phyloP scores from a whole-genome alignment of 2,113 vertebrate species.

The Tamias sibiricus region DNA sequence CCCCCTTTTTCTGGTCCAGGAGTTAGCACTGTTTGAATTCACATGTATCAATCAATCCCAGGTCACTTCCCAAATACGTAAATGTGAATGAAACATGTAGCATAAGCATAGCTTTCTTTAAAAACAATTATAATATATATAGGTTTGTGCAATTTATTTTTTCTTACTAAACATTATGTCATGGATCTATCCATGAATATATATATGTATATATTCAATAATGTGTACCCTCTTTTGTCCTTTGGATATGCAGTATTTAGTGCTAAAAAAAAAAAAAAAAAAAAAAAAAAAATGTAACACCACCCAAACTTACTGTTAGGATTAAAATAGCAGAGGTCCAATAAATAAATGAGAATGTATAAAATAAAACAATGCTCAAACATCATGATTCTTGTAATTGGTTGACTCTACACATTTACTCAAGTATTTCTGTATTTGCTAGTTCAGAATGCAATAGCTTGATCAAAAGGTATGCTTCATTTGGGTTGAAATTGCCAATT shows the following conservation, averaged over 20 bases:
- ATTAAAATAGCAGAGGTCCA: not conserved
- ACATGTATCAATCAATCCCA: not conserved
- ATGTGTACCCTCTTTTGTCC: not conserved
- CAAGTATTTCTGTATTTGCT: constrained; percentile 35
- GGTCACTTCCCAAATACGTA: not conserved
- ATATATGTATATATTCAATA: not conserved
- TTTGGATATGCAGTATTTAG: not conserved
- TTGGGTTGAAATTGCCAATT: not conserved
- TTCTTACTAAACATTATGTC: not conserved
- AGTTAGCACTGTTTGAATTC: not conserved
- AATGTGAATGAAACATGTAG: not conserved
- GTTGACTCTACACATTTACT: not conserved
- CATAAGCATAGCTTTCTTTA: not conserved
- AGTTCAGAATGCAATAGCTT: not conserved
- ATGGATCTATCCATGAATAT: no score
- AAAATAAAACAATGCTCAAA: not conserved
- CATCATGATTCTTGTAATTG: not conserved
- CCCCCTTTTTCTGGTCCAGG: not conserved
- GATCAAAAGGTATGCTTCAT: not conserved
- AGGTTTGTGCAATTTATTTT: not conserved
- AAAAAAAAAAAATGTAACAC: no score
- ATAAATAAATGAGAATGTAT: not conserved
- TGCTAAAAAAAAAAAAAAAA: constrained; percentile 11
- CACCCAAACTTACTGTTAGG: not conserved
- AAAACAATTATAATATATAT: not conserved